Evolutionary conservation across 1,140 invertebrate species (phyloP).

Genomic region (Camponotus pennsylvanicus): DNA sequence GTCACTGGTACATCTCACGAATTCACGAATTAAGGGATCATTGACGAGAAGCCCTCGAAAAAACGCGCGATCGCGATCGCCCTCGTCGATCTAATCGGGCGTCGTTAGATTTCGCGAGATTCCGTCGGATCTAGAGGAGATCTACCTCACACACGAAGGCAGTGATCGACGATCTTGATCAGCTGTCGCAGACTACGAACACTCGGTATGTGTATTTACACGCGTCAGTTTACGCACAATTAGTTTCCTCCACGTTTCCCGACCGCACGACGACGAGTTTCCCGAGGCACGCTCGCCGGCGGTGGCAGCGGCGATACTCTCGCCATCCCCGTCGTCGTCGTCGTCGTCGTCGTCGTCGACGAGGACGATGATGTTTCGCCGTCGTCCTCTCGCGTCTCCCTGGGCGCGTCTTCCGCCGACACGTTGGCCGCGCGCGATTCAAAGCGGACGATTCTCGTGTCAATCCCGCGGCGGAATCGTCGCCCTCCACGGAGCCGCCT

Average conservation of each 20-base stretch:
- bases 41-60: not conserved
- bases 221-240: constrained; percentile 22
- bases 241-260: constrained; percentile 26
- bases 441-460: not conserved
- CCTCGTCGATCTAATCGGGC: constrained; percentile 1
- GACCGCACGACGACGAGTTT: not conserved
- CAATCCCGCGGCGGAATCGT: constrained; percentile 33
- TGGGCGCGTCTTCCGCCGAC: constrained; percentile 22
- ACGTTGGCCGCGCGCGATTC: constrained; percentile 61
- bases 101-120: not conserved
- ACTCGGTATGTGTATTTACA: constrained; percentile 19
- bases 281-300: constrained; percentile 22
- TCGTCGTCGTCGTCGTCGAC: not conserved
- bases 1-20: not conserved
- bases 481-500: constrained; percentile 30
- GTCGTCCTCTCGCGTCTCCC: constrained; percentile 30
- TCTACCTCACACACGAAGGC: constrained; percentile 60
- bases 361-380: not conserved
- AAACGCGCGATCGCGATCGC: constrained; percentile 17
- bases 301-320: not conserved
- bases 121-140: not conserved
- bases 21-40: constrained; percentile 6
- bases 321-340: constrained; percentile 16
- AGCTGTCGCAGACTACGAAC: constrained; percentile 38
- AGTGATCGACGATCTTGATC: constrained; percentile 52